Conservation (phyloP, 2,797 vertebrate species). For the Capromys pilorides region DNA sequence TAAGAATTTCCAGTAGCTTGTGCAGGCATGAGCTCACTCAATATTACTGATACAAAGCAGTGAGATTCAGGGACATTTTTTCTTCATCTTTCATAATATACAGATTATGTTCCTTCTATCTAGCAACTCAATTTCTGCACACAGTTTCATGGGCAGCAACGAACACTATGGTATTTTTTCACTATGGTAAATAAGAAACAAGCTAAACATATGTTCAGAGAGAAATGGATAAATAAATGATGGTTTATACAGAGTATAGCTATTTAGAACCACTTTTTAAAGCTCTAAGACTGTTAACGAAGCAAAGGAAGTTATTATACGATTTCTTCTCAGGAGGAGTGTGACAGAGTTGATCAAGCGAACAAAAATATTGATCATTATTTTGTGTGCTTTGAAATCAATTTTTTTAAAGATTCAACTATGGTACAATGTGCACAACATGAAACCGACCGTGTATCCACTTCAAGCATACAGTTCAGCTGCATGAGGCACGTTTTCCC, state of each 20-base stretch:
- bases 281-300: neutral
- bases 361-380: neutral
- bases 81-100: neutral
- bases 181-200: conserved; percentile 21
- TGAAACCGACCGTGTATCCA: neutral
- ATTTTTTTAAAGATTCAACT: neutral
- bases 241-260: neutral
- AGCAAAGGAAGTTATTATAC: neutral
- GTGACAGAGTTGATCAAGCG: neutral
- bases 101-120: neutral
- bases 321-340: neutral
- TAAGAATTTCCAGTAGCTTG: neutral
- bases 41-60: neutral
- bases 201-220: neutral
- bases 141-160: neutral
- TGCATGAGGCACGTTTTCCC: too few relatives aligned
- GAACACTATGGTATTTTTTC: neutral
- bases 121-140: neutral
- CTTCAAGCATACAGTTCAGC: neutral
- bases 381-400: neutral
- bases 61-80: neutral
- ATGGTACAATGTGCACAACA: neutral
- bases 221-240: neutral
- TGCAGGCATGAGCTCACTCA: neutral
- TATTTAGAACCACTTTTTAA: neutral